Conservation (phyloP, 1,140 invertebrate genomes). For the Temnothorax nylanderi region DNA sequence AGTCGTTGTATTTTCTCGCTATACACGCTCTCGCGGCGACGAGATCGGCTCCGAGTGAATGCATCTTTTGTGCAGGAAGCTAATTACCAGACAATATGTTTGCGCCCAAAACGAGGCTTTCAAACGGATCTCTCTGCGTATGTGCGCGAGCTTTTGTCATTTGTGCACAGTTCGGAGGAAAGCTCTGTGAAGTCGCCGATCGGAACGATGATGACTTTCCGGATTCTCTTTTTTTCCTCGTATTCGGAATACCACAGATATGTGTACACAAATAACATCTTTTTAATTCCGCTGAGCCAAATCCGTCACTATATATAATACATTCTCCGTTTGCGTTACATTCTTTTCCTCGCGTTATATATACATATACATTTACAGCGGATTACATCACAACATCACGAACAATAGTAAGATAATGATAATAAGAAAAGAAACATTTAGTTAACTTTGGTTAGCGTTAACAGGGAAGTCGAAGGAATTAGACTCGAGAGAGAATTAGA, state of each 20-base stretch:
- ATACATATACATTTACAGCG: too few species aligned
- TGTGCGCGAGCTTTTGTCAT: constrained; percentile 9
- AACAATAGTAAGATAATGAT: neutral
- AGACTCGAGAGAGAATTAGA: constrained; percentile 29
- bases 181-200: constrained; percentile 8
- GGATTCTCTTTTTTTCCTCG: neutral
- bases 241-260: neutral
- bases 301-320: neutral
- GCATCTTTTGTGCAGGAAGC: constrained; percentile 79
- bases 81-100: constrained; percentile 74
- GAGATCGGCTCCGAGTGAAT: constrained; percentile 76
- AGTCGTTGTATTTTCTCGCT: constrained; percentile 67
- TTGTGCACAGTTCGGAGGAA: neutral
- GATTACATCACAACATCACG: neutral
- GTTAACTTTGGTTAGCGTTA: constrained; percentile 33
- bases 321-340: neutral
- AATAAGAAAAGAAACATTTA: constrained; percentile 29
- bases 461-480: constrained; percentile 21
- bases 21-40: constrained; percentile 65
- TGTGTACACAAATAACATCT: neutral
- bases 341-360: too few species aligned
- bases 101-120: constrained; percentile 57
- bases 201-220: neutral
- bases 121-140: constrained; percentile 32
- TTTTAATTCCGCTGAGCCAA: neutral